Conservation (phyloP, 1,140 invertebrate species). For the Zaprionus nigranus region DNA sequence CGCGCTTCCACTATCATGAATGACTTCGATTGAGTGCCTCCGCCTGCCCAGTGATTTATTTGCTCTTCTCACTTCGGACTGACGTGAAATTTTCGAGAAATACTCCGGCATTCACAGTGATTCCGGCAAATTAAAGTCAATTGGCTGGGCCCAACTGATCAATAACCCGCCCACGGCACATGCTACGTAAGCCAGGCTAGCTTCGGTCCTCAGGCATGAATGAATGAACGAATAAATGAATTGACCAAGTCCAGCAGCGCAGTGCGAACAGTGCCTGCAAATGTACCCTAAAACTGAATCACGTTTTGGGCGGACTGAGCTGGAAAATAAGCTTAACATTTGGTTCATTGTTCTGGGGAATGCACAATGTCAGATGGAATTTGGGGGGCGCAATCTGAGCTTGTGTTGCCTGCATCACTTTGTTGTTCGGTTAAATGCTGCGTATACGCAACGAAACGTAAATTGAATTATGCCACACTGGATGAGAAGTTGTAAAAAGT, state of each 20-base stretch:
- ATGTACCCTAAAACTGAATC: conserved; percentile 58
- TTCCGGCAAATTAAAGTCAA: neutral
- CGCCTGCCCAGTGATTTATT: conserved; percentile 66
- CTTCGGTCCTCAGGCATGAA: neutral
- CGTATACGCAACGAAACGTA: conserved; percentile 19
- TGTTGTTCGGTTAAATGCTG: neutral
- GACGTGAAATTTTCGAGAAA: conserved; percentile 20
- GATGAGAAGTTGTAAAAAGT: conserved; percentile 6
- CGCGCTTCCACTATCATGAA: conserved; percentile 48
- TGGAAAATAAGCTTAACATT: neutral
- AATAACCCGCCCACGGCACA: neutral
- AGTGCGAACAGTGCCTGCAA: conserved; percentile 17
- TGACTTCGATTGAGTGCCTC: conserved; percentile 48
- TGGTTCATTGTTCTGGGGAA: neutral
- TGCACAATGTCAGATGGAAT: neutral
- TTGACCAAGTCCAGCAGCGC: neutral
- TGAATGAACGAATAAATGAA: neutral
- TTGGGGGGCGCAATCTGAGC: neutral
- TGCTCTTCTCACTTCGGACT: conserved; percentile 37
- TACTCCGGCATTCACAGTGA: neutral
- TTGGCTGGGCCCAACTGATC: neutral
- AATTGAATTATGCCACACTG: conserved; percentile 1
- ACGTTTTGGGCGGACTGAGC: conserved; percentile 11
- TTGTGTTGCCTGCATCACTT: neutral
- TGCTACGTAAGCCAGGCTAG: neutral